phyloP scores from a whole-genome alignment of 2,888 invertebrate species.

The Lypha dubia region DNA sequence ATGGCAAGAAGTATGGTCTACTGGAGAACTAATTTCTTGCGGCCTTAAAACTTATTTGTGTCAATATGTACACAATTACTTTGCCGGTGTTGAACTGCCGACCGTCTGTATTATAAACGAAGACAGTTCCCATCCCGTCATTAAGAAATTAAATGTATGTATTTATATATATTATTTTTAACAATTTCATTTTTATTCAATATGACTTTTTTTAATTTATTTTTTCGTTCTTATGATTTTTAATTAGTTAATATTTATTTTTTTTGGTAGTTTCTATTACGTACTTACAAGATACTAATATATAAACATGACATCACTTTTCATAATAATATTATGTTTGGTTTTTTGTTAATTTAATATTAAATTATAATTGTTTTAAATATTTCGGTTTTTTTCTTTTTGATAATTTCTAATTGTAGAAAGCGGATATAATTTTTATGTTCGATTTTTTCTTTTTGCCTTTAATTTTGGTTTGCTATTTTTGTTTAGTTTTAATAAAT shows the following conservation, averaged over 20 bases:
- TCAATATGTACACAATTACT: too few relatives aligned
- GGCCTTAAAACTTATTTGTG: too few relatives aligned
- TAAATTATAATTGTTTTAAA: constrained; percentile 56
- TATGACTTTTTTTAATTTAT: constrained; percentile 56
- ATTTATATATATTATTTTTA: constrained; percentile 77
- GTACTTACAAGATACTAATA: constrained; percentile 76
- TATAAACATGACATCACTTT: constrained; percentile 82
- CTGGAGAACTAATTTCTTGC: too few relatives aligned
- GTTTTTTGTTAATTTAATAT: constrained; percentile 63
- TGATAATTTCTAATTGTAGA: constrained; percentile 69
- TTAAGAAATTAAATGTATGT: too few relatives aligned
- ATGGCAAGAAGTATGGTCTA: too few relatives aligned
- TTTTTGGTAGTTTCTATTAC: constrained; percentile 68
- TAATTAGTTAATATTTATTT: constrained; percentile 79
- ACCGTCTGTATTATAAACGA: too few relatives aligned
- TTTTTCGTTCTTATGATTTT: constrained; percentile 69
- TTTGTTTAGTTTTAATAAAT: constrained; percentile 79
- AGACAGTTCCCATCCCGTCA: too few relatives aligned
- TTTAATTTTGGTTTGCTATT: constrained; percentile 54
- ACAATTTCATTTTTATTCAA: constrained; percentile 78
- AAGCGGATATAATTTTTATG: constrained; percentile 66
- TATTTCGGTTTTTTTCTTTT: constrained; percentile 7
- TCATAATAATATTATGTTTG: constrained; percentile 80
- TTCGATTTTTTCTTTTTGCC: constrained; percentile 28
- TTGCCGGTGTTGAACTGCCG: too few relatives aligned